A percentile compares a stretch with the other conserved stretches of the same genome.
Conservation (phyloP, 1,140 invertebrate genomes). For the Drosophila pseudoobscura region DNA sequence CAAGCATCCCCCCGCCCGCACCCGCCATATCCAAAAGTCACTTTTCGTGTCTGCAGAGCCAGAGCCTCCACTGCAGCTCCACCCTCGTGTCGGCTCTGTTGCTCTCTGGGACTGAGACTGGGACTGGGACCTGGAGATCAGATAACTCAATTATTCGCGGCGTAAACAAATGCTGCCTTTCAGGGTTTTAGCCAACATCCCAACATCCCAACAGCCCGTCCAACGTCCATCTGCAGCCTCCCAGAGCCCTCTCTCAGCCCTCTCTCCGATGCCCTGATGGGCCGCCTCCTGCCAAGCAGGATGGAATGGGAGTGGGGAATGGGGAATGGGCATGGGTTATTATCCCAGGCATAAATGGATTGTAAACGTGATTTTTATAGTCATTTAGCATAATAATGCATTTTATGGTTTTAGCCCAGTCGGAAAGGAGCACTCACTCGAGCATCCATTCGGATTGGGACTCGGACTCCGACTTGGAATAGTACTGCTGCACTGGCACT, state of each 20-base stretch:
- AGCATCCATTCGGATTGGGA: neutral
- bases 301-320: constrained; percentile 30
- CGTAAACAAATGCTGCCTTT: constrained; percentile 82
- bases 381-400: constrained; percentile 83
- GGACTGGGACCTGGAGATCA: constrained; percentile 52
- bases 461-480: too few relatives aligned
- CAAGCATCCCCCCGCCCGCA: constrained; percentile 8
- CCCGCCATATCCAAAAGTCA: constrained; percentile 9
- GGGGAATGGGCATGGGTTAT: constrained; percentile 78
- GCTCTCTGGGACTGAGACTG: too few relatives aligned
- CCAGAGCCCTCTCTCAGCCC: neutral
- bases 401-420: constrained; percentile 72
- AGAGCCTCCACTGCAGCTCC: constrained; percentile 21
- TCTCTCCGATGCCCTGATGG: neutral
- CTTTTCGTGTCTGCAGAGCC: constrained; percentile 70
- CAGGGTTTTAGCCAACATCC: constrained; percentile 60
- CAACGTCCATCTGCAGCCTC: constrained; percentile 17
- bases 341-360: constrained; percentile 83
- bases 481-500: too few relatives aligned
- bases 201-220: constrained; percentile 24
- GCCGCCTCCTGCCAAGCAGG: constrained; percentile 4
- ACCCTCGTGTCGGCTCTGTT: too few relatives aligned
- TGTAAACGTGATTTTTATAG: constrained; percentile 84
- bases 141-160: constrained; percentile 83
- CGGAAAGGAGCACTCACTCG: constrained; percentile 7